These are phyloP conservation scores for Trididemnum nubilum DNA, from an alignment of 23 tunicate species.

Conservation along the genomic window DNA sequence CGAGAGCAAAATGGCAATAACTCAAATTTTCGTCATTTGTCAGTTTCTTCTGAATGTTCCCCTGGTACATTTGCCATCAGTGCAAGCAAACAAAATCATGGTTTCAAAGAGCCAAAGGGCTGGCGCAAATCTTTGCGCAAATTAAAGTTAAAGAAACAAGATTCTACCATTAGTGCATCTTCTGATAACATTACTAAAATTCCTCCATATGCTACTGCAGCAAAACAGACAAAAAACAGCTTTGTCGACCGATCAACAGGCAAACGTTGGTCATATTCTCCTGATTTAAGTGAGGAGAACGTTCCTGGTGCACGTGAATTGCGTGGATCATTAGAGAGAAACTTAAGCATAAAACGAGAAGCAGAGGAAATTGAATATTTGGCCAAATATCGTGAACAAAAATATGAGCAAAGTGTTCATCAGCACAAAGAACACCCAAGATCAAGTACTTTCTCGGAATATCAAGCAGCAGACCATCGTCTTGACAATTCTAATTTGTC, in stretches of 20 bases:
- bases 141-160: constrained; percentile 44
- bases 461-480: neutral
- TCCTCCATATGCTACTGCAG: neutral
- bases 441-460: too few relatives aligned
- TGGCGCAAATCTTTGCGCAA: constrained; percentile 76
- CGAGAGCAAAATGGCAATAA: too few relatives aligned
- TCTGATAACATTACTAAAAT: constrained; percentile 46
- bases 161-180: constrained; percentile 41
- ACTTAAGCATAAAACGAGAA: constrained; percentile 53
- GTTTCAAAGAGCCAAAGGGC: constrained; percentile 52
- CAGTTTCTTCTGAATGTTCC: neutral
- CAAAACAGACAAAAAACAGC: too few relatives aligned
- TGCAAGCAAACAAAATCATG: neutral
- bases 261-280: constrained; percentile 84
- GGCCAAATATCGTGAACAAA: neutral
- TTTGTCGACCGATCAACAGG: constrained; percentile 4
- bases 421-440: neutral
- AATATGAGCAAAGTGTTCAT: neutral
- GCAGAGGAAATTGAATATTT: constrained; percentile 25
- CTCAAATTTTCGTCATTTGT: neutral
- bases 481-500: neutral
- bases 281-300: constrained; percentile 56
- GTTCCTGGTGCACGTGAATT: constrained; percentile 60
- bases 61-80: neutral
- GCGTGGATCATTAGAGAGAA: constrained; percentile 48